Conservation (phyloP, 2,888 invertebrate species). For the Periphyllus acericola region DNA sequence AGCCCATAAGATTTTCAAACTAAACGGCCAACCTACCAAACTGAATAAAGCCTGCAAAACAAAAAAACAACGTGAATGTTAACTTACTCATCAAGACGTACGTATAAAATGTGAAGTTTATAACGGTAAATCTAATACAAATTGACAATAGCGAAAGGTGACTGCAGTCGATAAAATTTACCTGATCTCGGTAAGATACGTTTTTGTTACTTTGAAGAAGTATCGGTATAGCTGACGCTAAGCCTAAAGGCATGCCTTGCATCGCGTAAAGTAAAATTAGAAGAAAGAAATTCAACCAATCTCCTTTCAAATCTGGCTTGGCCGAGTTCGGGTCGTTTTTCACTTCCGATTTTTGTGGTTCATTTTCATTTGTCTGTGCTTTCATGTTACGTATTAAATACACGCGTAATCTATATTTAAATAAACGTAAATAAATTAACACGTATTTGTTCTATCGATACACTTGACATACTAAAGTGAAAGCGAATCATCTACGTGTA, state of each 20-base stretch:
- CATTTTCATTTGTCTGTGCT: neutral
- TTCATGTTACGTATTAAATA: neutral
- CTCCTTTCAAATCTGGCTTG: slow-evolving; percentile 70
- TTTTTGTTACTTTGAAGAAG: slow-evolving; percentile 86
- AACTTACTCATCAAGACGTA: neutral
- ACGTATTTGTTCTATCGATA: neutral
- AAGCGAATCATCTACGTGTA: too few species aligned
- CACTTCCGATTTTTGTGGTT: neutral
- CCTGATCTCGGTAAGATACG: slow-evolving; percentile 94
- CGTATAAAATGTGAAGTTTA: neutral
- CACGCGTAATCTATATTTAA: too few species aligned
- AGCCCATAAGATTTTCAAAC: slow-evolving; percentile 51
- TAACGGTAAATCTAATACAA: too few species aligned
- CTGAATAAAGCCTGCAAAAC: slow-evolving; percentile 42
- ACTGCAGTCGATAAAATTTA: slow-evolving; percentile 65
- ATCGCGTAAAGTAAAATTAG: slow-evolving; percentile 92
- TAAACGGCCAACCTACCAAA: slow-evolving; percentile 24
- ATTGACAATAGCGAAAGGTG: neutral
- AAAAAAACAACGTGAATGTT: neutral
- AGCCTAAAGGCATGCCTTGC: slow-evolving; percentile 94
- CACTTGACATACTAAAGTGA: too few species aligned
- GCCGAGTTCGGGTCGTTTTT: neutral
- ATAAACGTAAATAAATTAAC: neutral
- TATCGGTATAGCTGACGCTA: slow-evolving; percentile 95
- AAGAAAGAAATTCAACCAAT: slow-evolving; percentile 83